These are phyloP conservation scores for Megaceryle torquata DNA, from an alignment of 2,113 vertebrate genomes.

Conservation along the genomic window DNA sequence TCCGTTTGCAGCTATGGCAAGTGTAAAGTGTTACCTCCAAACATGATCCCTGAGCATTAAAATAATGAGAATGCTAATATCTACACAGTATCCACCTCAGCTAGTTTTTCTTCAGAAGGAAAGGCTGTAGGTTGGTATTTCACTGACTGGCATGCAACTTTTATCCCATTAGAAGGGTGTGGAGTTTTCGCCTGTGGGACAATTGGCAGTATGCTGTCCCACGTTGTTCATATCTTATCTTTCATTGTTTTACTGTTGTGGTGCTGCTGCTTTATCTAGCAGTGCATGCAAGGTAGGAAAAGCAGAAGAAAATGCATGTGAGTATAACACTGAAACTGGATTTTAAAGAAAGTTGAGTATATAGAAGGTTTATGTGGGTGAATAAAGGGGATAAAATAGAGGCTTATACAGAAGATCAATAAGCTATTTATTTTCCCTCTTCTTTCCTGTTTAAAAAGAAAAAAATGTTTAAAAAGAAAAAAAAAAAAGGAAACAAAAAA, in stretches of 20 bases:
- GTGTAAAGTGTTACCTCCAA: neutral
- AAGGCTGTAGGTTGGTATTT: neutral
- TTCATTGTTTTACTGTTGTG: neutral
- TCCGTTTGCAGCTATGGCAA: neutral
- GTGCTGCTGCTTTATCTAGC: neutral
- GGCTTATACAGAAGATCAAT: neutral
- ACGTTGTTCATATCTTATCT: neutral
- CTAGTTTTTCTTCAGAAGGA: neutral
- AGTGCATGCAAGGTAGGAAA: neutral
- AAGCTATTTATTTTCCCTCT: neutral
- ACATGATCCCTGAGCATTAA: accelerated
- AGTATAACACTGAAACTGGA: neutral
- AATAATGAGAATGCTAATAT: neutral
- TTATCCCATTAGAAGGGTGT: neutral
- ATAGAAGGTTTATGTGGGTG: neutral
- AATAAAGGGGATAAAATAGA: neutral
- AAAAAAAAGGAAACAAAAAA: no score
- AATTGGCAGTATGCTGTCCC: neutral
- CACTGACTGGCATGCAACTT: neutral
- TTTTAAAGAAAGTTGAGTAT: neutral
- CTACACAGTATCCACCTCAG: neutral
- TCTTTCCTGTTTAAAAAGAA: neutral
- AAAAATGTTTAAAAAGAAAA: neutral
- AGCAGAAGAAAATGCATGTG: neutral
- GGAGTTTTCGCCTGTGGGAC: neutral